A percentile compares a stretch with the other conserved stretches of the same genome.
phyloP scores from a whole-genome alignment of 1,140 invertebrate species.

The Anagrus nilaparvatae region DNA sequence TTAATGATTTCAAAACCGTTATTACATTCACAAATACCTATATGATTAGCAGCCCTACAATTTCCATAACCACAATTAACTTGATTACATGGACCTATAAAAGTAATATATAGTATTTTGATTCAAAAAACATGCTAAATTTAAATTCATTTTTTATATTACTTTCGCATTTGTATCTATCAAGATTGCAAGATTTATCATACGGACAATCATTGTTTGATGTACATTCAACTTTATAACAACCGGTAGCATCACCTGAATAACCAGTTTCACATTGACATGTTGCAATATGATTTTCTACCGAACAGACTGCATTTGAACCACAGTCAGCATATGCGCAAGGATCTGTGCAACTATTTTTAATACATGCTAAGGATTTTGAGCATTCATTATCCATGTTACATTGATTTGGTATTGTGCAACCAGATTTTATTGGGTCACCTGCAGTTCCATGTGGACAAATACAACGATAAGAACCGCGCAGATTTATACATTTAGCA shows the following conservation, averaged over 20 bases:
- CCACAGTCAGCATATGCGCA: slow-evolving; percentile 60
- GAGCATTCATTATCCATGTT: slow-evolving; percentile 56
- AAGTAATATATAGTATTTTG: slow-evolving; percentile 10
- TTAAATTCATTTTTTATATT: slow-evolving; percentile 23
- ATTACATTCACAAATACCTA: slow-evolving; percentile 61
- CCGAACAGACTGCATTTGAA: slow-evolving; percentile 58
- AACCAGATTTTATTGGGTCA: slow-evolving; percentile 66
- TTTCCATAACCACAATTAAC: slow-evolving; percentile 63
- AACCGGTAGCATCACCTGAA: slow-evolving; percentile 71
- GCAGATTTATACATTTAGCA: slow-evolving; percentile 67
- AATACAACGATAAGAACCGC: slow-evolving; percentile 68
- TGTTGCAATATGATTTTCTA: slow-evolving; percentile 55
- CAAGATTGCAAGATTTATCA: slow-evolving; percentile 63
- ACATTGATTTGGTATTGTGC: slow-evolving; percentile 62
- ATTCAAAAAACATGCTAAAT: slow-evolving; percentile 1
- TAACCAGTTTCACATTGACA: slow-evolving; percentile 69
- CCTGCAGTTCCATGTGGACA: slow-evolving; percentile 70
- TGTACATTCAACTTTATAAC: slow-evolving; percentile 76
- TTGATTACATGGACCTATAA: slow-evolving; percentile 63
- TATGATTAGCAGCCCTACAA: slow-evolving; percentile 59
- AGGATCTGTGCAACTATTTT: slow-evolving; percentile 65
- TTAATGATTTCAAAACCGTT: slow-evolving; percentile 58
- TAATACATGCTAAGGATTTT: slow-evolving; percentile 59
- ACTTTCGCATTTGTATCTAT: slow-evolving; percentile 70
- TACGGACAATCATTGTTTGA: slow-evolving; percentile 61